Base-by-base conservation (phyloP, 30 jellyfish, hydroid and myxozoan species). In the Aurelia coerulea region DNA sequence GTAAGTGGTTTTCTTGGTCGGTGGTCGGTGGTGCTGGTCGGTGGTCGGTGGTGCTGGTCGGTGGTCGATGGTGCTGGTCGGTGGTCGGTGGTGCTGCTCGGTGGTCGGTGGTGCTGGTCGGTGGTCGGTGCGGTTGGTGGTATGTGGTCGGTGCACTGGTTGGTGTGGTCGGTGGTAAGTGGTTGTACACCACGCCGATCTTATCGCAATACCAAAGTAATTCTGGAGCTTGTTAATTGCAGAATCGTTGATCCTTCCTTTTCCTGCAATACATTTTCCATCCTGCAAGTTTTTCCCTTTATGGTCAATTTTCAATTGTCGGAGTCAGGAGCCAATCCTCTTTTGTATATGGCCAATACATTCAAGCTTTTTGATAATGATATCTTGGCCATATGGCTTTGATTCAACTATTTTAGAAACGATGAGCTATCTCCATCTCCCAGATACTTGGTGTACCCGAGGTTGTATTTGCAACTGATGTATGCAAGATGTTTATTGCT, bases 311-410 rank as follows among this genome's bases (percentile, higher is more conserved):
- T 70, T 70, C 4, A 33, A 58, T 46, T 70, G 80, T 5, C 80
- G 35, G 18, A 70, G 62, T 23, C 80, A 1, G 1, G 63, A 31
- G 17, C 80, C 80, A 6, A 70, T 35, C 62, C 64, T 70, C 42
- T 70, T 70, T 58, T 70, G 62, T 11, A 70, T 70, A 23, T 70
- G 80, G 42, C 80, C 80, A 1, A 70, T 70, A 58, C 80, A 70
- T 58, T 70, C 80, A 12, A 70, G 80, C 17, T 70, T 70, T 33
- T 12, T 8, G 4, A 70, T 70, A 4, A 12, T 3, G 5, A 34
- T 33, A 8, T 35, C 33, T 12, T 31, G 17, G 29, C 80, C 80
- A 70, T 70, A 70, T 19, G 80, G 80, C 6, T 70, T 19, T 35
- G 62, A 12, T 70, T 70, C 63, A 14, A 10, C 19, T 1, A 70